A percentile compares a stretch with the other conserved stretches of the same genome.
Evolutionary conservation across 37 sponge, comb jelly and placozoan genomes (phyloP).

Genomic region (Crambe crambe): DNA sequence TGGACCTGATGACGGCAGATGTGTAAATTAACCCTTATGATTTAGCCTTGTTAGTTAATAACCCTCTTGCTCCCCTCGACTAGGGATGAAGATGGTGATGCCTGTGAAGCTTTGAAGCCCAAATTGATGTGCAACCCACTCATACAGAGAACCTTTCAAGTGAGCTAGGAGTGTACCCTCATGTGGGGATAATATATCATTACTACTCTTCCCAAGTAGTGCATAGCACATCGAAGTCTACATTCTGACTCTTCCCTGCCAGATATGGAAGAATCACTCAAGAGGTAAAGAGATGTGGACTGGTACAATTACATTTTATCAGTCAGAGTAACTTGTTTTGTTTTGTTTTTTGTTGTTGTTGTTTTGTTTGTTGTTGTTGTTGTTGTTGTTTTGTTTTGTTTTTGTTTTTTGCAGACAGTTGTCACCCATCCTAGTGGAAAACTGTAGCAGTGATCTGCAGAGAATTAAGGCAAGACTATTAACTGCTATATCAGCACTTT

Average conservation of each 20-base stretch:
- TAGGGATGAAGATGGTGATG: constrained; percentile 75
- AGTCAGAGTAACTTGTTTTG: too few relatives aligned
- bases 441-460: constrained; percentile 20
- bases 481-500: neutral
- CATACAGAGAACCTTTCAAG: constrained; percentile 82
- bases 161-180: neutral
- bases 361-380: too few relatives aligned
- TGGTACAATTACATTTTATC: too few relatives aligned
- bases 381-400: too few relatives aligned
- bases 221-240: constrained; percentile 73
- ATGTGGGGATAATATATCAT: neutral
- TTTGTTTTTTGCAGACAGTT: too few relatives aligned
- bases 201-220: too few relatives aligned
- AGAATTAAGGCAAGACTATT: constrained; percentile 30
- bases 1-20: constrained; percentile 79
- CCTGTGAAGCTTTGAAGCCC: constrained; percentile 71
- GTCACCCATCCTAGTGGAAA: constrained; percentile 9
- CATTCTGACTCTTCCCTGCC: constrained; percentile 67
- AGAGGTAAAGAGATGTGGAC: too few relatives aligned
- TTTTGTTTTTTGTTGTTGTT: too few relatives aligned
- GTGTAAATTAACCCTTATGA: constrained; percentile 12
- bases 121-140: constrained; percentile 78
- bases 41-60: neutral
- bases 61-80: too few relatives aligned
- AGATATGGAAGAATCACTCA: constrained; percentile 60